phyloP scores from a whole-genome alignment of 1,140 invertebrate genomes.

The Nasonia vitripennis region DNA sequence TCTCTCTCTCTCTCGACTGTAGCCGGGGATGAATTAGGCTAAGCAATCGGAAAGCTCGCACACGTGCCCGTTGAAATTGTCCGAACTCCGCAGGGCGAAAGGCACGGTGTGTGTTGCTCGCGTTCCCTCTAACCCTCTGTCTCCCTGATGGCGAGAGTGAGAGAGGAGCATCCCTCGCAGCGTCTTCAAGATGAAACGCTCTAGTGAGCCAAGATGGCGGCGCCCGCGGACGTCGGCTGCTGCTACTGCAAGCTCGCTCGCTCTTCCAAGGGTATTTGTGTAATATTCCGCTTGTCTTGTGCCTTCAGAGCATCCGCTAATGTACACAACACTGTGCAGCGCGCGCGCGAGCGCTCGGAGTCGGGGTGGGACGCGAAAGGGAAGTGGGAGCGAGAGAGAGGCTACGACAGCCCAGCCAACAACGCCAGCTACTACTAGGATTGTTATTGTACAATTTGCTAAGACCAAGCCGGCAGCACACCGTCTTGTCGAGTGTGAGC shows the following conservation, averaged over 20 bases:
- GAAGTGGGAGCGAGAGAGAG: constrained; percentile 52
- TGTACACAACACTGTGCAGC: constrained; percentile 71
- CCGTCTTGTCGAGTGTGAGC: constrained; percentile 66
- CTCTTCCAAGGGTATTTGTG: constrained; percentile 70
- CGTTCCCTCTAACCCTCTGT: constrained; percentile 54
- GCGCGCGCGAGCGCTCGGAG: background rate
- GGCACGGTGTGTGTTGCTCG: constrained; percentile 64
- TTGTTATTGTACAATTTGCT: constrained; percentile 77
- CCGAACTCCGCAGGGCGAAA: constrained; percentile 68
- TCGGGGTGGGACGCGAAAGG: constrained; percentile 49
- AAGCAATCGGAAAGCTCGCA: constrained; percentile 70
- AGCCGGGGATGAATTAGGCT: constrained; percentile 69
- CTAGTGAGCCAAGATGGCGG: constrained; percentile 61
- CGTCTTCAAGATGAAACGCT: constrained; percentile 68
- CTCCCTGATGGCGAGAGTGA: background rate
- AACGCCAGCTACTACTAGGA: constrained; percentile 69
- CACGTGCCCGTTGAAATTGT: constrained; percentile 64
- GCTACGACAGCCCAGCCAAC: constrained; percentile 57
- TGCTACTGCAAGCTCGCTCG: constrained; percentile 28
- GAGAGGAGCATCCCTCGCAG: constrained; percentile 30
- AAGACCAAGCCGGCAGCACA: constrained; percentile 66
- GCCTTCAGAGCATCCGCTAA: constrained; percentile 74
- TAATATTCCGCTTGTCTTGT: constrained; percentile 77
- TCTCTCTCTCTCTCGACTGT: background rate
- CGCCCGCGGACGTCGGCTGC: constrained; percentile 52